These are phyloP conservation scores for Canis aureus DNA, from an alignment of 2,113 vertebrate genomes.

Conservation along the genomic window DNA sequence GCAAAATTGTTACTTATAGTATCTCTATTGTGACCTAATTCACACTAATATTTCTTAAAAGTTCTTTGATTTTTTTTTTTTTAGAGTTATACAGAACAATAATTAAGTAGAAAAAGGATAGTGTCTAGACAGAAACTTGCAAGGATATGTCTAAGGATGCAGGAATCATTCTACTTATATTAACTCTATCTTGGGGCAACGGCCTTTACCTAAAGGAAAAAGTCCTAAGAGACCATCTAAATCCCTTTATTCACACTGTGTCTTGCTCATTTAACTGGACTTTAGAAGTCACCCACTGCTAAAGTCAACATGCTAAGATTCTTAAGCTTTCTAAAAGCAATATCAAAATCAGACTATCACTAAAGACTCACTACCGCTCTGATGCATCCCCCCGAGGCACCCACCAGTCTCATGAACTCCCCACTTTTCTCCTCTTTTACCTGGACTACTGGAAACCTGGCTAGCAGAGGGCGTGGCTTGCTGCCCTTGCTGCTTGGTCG, in stretches of 20 bases:
- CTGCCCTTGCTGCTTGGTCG: slow-evolving; percentile 83
- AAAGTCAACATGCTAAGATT: background rate
- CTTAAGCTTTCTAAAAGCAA: background rate
- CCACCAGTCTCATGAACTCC: background rate
- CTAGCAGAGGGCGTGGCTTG: slow-evolving; percentile 7
- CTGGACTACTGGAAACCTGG: slow-evolving; percentile 82
- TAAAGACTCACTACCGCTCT: background rate
- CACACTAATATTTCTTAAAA: background rate
- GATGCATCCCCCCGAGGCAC: accelerated
- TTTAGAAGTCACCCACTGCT: background rate
- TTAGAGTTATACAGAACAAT: background rate
- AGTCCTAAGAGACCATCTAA: background rate
- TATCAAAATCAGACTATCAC: background rate
- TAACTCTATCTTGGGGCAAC: background rate
- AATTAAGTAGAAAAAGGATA: background rate
- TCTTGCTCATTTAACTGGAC: background rate
- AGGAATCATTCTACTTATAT: background rate
- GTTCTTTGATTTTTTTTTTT: background rate
- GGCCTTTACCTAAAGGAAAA: background rate
- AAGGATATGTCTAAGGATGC: background rate
- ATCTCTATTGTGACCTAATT: background rate
- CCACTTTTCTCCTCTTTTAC: slow-evolving; percentile 79
- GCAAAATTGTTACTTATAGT: background rate
- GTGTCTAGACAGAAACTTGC: background rate
- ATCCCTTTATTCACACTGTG: background rate